Conservation (phyloP, 2,797 vertebrate genomes). For the Coluber constrictor region DNA sequence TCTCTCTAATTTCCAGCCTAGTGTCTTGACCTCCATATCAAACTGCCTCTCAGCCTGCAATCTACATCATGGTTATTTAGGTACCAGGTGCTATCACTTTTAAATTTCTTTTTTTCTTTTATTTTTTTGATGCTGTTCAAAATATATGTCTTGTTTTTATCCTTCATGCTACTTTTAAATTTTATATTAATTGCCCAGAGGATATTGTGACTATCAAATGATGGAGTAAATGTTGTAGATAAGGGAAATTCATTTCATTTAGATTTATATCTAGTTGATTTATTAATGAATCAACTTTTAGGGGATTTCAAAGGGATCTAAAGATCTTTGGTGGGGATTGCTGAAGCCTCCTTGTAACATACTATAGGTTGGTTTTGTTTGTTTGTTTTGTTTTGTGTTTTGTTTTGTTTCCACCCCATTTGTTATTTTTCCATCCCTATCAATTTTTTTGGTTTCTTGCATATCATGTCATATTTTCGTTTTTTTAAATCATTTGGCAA, state of each 20-base stretch:
- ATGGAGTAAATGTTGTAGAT: background rate
- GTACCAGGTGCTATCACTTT: background rate
- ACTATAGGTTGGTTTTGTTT: background rate
- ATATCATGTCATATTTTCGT: background rate
- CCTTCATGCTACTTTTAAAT: background rate
- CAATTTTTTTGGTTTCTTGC: background rate
- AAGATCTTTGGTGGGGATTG: background rate
- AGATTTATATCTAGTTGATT: too few relatives aligned
- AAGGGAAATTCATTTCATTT: background rate
- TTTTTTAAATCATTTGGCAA: background rate
- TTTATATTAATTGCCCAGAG: background rate
- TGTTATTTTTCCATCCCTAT: background rate
- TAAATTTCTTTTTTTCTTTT: too few relatives aligned
- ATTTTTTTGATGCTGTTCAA: background rate
- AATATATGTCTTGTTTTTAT: background rate
- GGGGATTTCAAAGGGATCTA: background rate
- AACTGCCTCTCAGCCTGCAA: background rate
- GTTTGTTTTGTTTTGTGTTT: background rate
- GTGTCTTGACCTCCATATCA: background rate
- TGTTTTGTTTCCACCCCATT: background rate
- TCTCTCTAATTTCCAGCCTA: background rate
- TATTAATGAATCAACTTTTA: background rate
- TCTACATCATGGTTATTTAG: background rate
- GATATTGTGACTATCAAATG: background rate
- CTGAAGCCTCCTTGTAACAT: background rate